These are phyloP conservation scores for Recurvirostra avosetta DNA, from an alignment of 2,113 vertebrate species.

Conservation along the genomic window DNA sequence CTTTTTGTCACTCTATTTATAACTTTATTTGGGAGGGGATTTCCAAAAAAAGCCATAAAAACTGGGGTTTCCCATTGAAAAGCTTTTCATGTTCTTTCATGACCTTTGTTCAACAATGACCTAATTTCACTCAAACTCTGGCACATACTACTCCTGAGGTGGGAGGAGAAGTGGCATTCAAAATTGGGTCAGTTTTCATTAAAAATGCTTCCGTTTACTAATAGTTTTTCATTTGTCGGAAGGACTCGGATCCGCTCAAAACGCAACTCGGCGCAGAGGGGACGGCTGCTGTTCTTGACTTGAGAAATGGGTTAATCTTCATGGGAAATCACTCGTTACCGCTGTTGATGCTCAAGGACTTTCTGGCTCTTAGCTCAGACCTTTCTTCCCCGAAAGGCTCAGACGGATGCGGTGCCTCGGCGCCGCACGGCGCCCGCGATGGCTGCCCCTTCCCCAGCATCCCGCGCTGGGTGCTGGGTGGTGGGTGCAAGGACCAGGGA, in stretches of 20 bases:
- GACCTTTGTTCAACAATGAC: conserved; percentile 49
- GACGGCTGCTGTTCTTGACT: background rate
- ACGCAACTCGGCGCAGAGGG: background rate
- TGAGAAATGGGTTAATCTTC: conserved; percentile 22
- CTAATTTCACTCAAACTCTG: conserved; percentile 29
- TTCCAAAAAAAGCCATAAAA: conserved; percentile 28
- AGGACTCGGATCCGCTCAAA: background rate
- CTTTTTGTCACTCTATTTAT: background rate
- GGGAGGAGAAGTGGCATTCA: conserved; percentile 25
- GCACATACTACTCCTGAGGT: conserved; percentile 2
- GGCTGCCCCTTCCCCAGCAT: background rate
- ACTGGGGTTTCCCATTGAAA: conserved; percentile 1
- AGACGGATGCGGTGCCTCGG: fast-evolving
- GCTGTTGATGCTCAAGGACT: background rate
- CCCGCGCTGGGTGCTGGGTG: fast-evolving
- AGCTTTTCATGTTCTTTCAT: conserved; percentile 7
- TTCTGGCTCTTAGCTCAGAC: background rate
- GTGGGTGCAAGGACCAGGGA: fast-evolving
- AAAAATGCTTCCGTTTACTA: conserved; percentile 12
- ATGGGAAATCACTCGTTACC: background rate
- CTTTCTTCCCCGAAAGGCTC: background rate
- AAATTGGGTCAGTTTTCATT: conserved; percentile 52
- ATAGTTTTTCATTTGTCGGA: background rate
- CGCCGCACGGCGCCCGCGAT: fast-evolving
- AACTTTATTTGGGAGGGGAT: background rate